A percentile compares a stretch with the other conserved stretches of the same genome.
Conservation (phyloP, 1,140 invertebrate genomes). For the Adelges cooleyi region DNA sequence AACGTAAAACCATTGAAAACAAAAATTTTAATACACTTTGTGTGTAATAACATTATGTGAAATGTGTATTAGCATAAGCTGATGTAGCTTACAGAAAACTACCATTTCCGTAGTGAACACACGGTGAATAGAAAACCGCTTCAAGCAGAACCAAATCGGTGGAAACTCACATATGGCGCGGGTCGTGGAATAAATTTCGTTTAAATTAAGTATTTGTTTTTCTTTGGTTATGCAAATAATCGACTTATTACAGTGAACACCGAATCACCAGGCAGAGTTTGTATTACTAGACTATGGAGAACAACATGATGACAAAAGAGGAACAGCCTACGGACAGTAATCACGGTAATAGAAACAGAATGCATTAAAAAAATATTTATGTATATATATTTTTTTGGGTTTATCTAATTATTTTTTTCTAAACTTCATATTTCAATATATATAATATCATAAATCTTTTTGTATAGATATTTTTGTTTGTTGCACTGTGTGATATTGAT, state of each 20-base stretch:
- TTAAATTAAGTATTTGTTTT: background rate
- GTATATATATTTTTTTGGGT: background rate
- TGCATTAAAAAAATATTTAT: too few relatives aligned
- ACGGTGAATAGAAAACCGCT: too few relatives aligned
- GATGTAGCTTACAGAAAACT: too few relatives aligned
- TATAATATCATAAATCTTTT: too few relatives aligned
- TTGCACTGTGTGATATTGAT: conserved; percentile 16
- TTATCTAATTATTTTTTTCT: too few relatives aligned
- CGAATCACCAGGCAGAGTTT: background rate
- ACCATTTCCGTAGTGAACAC: too few relatives aligned
- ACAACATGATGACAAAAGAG: background rate
- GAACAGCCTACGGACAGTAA: background rate
- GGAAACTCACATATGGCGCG: background rate
- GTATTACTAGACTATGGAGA: background rate
- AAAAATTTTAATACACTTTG: too few relatives aligned
- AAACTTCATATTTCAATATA: too few relatives aligned
- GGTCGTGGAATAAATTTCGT: background rate
- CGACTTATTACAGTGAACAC: background rate
- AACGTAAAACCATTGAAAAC: too few relatives aligned
- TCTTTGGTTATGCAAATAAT: background rate
- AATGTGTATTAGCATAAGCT: too few relatives aligned
- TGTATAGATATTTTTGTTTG: conserved; percentile 15
- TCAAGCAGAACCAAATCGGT: too few relatives aligned
- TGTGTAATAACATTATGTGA: too few relatives aligned
- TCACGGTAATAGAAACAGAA: background rate